Evolutionary conservation across 1,140 invertebrate species (phyloP), one percentile per base, ranked within the genome.

Genomic region (Solen grandis): DNA sequence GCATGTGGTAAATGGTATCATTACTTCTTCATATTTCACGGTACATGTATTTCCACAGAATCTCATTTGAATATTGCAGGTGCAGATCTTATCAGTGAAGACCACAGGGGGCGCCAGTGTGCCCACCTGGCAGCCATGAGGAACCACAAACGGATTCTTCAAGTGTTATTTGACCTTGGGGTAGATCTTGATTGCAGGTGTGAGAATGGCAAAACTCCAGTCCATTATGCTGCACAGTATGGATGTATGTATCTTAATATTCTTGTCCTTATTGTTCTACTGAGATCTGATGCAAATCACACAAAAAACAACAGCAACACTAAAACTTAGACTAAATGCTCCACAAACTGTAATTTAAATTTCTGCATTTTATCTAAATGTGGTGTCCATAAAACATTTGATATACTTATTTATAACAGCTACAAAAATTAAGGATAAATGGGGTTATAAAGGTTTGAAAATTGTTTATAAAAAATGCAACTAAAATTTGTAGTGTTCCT

Each of bases 141-240:
- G 31, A 91, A 90, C 70, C 89, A 90, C 52, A 73, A 77, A 14
- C 77, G 83, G 16, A 83, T 90, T 59, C 63, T 91, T 16, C 78
- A 84, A 29, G 74, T 86, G 35, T 74, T 91, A 22, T 91, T 86
- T 86, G 88, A 90, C 60, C 77, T 76, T 46, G 87, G 85, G 8
- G 85, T 89, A n/a, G 87, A 89, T 66, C 82, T 90, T 1, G 59
- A 62, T 33, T 85, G 85, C 63, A 68, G 72, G 25, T 90, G 89
- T 84, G 65, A 86, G 22, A 27, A 46, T 38, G 87, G 88, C 19
- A 90, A 88, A 63, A 85, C 85, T 25, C 89, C 89, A 13, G 69
- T 91, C n/a, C 89, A 90, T 57, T 90, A 87, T 79, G 88, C 89
- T 36, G 88, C 89, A 16, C 88, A 90, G 60, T 72, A 90, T 86